phyloP scores from a whole-genome alignment of 2,113 vertebrate genomes.

The Ia io region DNA sequence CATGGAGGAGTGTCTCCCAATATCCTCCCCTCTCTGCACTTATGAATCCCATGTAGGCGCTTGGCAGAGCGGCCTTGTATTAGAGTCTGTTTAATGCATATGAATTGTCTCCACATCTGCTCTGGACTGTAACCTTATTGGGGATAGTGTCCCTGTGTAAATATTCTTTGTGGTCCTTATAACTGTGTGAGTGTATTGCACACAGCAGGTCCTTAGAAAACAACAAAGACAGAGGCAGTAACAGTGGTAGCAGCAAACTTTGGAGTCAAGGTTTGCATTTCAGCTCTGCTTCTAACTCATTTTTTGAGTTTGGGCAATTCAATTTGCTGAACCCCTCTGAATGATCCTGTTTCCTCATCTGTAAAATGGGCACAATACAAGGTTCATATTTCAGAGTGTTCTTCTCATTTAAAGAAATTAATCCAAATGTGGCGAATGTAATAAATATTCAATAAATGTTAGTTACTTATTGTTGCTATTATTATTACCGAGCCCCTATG shows the following conservation, averaged over 20 bases:
- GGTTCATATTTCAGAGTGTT: not conserved
- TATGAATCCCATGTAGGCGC: not conserved
- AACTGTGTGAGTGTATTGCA: not conserved
- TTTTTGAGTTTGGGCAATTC: not conserved
- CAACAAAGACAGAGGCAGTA: not conserved
- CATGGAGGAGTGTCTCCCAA: not conserved
- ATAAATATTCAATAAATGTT: not conserved
- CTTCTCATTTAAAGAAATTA: conserved; percentile 19
- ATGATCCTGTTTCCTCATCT: not conserved
- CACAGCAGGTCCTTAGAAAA: not conserved
- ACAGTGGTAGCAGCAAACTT: not conserved
- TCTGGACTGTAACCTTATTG: not conserved
- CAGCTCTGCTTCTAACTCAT: not conserved
- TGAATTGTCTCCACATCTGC: not conserved
- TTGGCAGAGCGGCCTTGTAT: not conserved
- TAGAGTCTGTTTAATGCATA: not conserved
- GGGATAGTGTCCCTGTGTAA: not conserved
- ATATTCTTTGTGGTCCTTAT: not conserved
- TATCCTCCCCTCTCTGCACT: not conserved
- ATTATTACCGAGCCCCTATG: not conserved
- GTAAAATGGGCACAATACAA: not conserved
- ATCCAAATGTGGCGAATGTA: not conserved
- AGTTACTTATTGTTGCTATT: not conserved
- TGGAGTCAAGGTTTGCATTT: not conserved
- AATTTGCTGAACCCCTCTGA: not conserved